These are phyloP conservation scores for Nymphicus hollandicus DNA, from an alignment of 2,113 vertebrate species.

Conservation along the genomic window DNA sequence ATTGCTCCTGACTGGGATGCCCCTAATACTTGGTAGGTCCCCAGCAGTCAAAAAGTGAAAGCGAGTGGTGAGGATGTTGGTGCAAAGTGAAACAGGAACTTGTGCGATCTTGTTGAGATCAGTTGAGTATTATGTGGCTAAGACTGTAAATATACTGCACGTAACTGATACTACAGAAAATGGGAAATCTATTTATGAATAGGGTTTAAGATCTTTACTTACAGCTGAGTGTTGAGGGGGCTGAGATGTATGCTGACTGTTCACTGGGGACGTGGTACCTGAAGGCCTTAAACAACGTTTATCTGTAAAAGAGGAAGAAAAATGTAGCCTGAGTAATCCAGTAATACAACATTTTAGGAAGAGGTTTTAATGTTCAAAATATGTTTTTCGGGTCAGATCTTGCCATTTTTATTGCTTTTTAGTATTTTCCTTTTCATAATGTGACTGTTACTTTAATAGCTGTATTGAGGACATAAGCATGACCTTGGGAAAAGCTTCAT, in stretches of 20 bases:
- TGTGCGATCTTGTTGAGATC: neutral
- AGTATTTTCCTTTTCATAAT: neutral
- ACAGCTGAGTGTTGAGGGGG: neutral
- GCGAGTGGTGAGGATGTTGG: fast-evolving
- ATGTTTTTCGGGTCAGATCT: neutral
- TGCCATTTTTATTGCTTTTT: neutral
- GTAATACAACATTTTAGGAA: neutral
- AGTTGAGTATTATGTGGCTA: neutral
- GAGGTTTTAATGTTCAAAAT: neutral
- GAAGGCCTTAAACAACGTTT: slow-evolving; percentile 49
- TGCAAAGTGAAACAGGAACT: neutral
- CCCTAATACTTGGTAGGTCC: too few relatives aligned
- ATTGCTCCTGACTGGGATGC: neutral
- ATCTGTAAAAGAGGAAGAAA: slow-evolving; percentile 53
- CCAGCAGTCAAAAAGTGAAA: neutral
- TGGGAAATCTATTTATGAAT: neutral
- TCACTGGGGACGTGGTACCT: neutral
- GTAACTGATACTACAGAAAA: neutral
- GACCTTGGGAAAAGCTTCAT: neutral
- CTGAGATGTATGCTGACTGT: neutral
- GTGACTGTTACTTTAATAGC: neutral
- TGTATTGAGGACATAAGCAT: neutral
- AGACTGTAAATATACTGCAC: neutral
- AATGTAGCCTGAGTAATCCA: neutral
- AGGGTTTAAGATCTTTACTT: neutral